Evolutionary conservation across 2,797 vertebrate species (phyloP).

Genomic region (Hirundo rustica): DNA sequence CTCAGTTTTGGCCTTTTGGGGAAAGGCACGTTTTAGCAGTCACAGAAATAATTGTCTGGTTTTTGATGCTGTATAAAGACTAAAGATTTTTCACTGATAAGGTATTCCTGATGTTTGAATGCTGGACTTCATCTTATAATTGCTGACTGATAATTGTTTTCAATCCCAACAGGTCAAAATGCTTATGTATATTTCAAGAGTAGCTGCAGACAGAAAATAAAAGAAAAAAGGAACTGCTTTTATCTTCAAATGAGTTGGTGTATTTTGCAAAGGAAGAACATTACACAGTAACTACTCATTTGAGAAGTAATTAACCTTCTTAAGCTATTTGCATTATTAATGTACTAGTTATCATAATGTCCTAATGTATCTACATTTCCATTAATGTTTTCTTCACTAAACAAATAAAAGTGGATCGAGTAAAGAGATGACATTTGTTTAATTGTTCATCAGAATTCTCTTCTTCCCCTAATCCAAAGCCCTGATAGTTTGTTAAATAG

Average conservation of each 20-base stretch:
- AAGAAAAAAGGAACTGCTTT: background rate
- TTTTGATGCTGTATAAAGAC: conserved; percentile 12
- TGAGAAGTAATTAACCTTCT: conserved; percentile 76
- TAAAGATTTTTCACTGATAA: conserved; percentile 7
- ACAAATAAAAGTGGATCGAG: conserved; percentile 66
- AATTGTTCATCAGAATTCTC: conserved; percentile 56
- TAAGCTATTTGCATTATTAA: conserved; percentile 72
- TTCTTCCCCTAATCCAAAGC: conserved; percentile 16
- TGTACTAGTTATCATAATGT: conserved; percentile 65
- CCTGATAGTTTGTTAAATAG: conserved; percentile 62
- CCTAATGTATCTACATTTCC: conserved; percentile 66
- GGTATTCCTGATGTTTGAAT: conserved; percentile 13
- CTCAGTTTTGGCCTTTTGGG: background rate
- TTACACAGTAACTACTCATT: conserved; percentile 62
- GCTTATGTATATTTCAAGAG: background rate
- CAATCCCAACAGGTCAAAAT: conserved; percentile 22
- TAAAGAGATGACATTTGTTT: conserved; percentile 70
- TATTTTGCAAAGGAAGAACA: conserved; percentile 42
- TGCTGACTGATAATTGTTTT: conserved; percentile 14
- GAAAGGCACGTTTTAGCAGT: background rate
- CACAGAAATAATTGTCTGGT: background rate
- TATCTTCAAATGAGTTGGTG: conserved; percentile 33
- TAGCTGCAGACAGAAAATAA: background rate
- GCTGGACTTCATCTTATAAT: background rate
- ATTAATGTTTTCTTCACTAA: conserved; percentile 69